Evolutionary conservation across 2,113 vertebrate genomes (phyloP), one percentile per base, ranked within the genome.

Genomic region (Neoarius graeffei): DNA sequence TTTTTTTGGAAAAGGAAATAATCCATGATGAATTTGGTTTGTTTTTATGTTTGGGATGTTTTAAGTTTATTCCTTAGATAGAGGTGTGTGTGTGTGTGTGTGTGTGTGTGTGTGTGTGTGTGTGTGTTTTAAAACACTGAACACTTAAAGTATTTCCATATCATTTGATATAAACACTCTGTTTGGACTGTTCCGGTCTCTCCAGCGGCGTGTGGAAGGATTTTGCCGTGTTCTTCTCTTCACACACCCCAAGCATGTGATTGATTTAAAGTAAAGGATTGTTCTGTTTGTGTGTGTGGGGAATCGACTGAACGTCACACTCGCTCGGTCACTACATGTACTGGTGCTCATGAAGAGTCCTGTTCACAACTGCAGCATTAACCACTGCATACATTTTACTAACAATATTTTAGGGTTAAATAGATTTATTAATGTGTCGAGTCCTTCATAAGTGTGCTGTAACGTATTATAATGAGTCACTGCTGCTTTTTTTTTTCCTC

Each of bases 51-150:
- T 64, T 15, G 14, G 25, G 59, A 89, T 25, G 10, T 84, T 50
- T 85, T 87, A 81, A 13, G 15, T 74, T 35, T 35, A 54, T 48
- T 69, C 50, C 4, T 66, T 64, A 27, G 8, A 50, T 67, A 35
- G 48, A 66, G 48, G 10, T 8, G 1, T 79, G 76, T 79, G 76
- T 80, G 25, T 56, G 76, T 74, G 71, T 76, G 73, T 77, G 20
- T 54, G 48, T 54, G 48, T 77, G 74, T 77, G 74, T 77, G 74
- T 77, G 35, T 77, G 48, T 77, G 50, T 59, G 54, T 81, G 54
- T 82, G 60, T 66, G 67, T 77, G 57, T 85, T 66, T 42, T 57
- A 69, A 85, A 83, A 69, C 83, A 83, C 86, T 85, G 83, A 85
- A 83, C 54, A 60, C 62, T 77, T 71, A 60, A 86, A 50, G 48